A percentile compares a stretch with the other conserved stretches of the same genome.
Evolutionary conservation across 2,797 vertebrate genomes (phyloP).

Genomic region (Aythya fuligula): DNA sequence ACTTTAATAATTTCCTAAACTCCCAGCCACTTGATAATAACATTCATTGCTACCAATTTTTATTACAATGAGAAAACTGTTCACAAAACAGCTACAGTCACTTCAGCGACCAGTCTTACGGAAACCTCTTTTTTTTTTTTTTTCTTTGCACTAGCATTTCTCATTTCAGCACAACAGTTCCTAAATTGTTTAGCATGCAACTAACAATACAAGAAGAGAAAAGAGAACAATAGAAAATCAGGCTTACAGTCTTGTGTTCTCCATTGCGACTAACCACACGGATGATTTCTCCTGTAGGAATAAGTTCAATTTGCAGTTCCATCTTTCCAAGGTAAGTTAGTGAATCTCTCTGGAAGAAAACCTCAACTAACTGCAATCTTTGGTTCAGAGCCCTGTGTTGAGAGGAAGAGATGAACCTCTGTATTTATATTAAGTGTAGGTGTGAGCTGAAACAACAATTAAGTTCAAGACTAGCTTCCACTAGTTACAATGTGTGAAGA

Average conservation of each 20-base stretch:
- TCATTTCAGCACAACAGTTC: background rate
- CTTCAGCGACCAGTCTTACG: background rate
- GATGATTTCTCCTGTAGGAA: constrained; percentile 82
- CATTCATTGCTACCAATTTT: background rate
- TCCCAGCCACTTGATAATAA: background rate
- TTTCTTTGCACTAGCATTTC: background rate
- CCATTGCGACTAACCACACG: constrained; percentile 66
- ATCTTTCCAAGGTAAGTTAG: constrained; percentile 35
- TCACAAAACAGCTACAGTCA: background rate
- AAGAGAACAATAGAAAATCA: background rate
- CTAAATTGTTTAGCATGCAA: background rate
- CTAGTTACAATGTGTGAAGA: constrained; percentile 27
- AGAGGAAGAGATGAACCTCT: constrained; percentile 61
- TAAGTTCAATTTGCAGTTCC: constrained; percentile 75
- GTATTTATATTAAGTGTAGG: constrained; percentile 68
- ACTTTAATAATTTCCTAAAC: background rate
- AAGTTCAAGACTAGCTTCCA: constrained; percentile 67
- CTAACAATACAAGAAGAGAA: background rate
- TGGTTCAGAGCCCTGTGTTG: constrained; percentile 36
- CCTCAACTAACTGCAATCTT: constrained; percentile 17
- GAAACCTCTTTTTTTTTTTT: accelerated
- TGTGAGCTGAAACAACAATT: constrained; percentile 66
- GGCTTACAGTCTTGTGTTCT: constrained; percentile 77
- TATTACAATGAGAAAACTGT: background rate
- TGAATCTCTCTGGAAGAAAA: constrained; percentile 22